These are phyloP conservation scores for Apotomis capreana DNA, from an alignment of 2,888 invertebrate genomes.

Conservation along the genomic window DNA sequence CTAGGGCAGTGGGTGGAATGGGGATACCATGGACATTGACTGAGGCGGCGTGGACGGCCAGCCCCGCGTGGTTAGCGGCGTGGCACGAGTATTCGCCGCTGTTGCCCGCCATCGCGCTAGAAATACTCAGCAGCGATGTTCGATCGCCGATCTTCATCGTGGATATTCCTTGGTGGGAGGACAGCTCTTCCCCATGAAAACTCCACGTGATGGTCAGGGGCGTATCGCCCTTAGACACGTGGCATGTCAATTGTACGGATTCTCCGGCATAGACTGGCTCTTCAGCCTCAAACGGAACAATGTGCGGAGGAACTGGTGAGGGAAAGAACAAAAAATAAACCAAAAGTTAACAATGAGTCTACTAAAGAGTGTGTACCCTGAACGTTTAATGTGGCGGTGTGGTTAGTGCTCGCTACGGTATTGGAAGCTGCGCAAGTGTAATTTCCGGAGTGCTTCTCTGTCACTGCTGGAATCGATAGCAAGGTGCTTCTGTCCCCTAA, in stretches of 20 bases:
- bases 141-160: slow-evolving; percentile 85
- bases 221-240: slow-evolving; percentile 86
- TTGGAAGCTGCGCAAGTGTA: slow-evolving; percentile 90
- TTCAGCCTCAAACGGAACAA: slow-evolving; percentile 85
- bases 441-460: slow-evolving; percentile 87
- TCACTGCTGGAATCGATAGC: slow-evolving; percentile 86
- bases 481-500: slow-evolving; percentile 85
- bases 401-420: slow-evolving; percentile 85
- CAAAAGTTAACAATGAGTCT: slow-evolving; percentile 56
- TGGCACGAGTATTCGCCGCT: slow-evolving; percentile 88
- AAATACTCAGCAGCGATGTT: slow-evolving; percentile 86
- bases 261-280: slow-evolving; percentile 86
- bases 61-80: slow-evolving; percentile 87
- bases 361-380: slow-evolving; percentile 82
- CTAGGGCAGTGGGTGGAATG: slow-evolving; percentile 58
- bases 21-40: slow-evolving; percentile 87
- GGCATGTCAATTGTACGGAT: slow-evolving; percentile 85
- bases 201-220: slow-evolving; percentile 90
- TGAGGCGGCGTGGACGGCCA: slow-evolving; percentile 83
- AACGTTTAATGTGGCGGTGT: slow-evolving; percentile 85
- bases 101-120: slow-evolving; percentile 85
- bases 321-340: slow-evolving; percentile 50
- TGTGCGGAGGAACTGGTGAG: slow-evolving; percentile 84
- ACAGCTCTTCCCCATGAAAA: slow-evolving; percentile 85
- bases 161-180: slow-evolving; percentile 81